Evolutionary conservation across 2,113 vertebrate species (phyloP).

Genomic region (Lophura nycthemera): DNA sequence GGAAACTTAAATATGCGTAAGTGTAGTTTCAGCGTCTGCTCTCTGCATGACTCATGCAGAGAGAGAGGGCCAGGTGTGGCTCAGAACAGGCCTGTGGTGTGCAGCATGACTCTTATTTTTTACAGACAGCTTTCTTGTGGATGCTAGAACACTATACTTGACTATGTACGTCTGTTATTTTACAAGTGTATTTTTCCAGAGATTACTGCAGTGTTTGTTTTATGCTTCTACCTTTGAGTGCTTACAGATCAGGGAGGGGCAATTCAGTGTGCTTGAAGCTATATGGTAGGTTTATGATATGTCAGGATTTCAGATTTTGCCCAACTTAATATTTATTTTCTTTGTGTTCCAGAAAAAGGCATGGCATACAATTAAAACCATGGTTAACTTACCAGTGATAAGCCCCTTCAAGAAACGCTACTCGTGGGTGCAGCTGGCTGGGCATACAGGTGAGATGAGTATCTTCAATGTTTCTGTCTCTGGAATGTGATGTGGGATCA

Average conservation of each 20-base stretch:
- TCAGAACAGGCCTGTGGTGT: background rate
- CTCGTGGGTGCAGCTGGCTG: constrained; percentile 95
- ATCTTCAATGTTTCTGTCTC: background rate
- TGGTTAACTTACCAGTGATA: constrained; percentile 91
- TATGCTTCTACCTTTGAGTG: background rate
- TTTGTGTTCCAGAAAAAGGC: constrained; percentile 80
- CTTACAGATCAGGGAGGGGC: background rate
- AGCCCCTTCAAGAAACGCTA: constrained; percentile 90
- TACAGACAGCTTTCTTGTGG: background rate
- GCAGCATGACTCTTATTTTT: background rate
- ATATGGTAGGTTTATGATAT: background rate
- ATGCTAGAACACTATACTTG: background rate
- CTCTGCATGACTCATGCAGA: constrained; percentile 3
- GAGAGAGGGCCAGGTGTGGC: background rate
- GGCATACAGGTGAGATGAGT: constrained; percentile 88
- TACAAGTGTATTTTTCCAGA: background rate
- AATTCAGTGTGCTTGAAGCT: background rate
- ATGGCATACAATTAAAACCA: constrained; percentile 94
- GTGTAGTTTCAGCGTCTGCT: constrained; percentile 16
- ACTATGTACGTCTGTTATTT: background rate
- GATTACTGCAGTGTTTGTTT: background rate
- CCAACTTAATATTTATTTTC: constrained; percentile 26
- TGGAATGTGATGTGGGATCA: background rate
- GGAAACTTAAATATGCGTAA: background rate
- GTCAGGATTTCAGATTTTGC: background rate